Evolutionary conservation across 2,797 vertebrate genomes (phyloP), one percentile per base, ranked within the genome.

Genomic region (Poeciliopsis turneri): DNA sequence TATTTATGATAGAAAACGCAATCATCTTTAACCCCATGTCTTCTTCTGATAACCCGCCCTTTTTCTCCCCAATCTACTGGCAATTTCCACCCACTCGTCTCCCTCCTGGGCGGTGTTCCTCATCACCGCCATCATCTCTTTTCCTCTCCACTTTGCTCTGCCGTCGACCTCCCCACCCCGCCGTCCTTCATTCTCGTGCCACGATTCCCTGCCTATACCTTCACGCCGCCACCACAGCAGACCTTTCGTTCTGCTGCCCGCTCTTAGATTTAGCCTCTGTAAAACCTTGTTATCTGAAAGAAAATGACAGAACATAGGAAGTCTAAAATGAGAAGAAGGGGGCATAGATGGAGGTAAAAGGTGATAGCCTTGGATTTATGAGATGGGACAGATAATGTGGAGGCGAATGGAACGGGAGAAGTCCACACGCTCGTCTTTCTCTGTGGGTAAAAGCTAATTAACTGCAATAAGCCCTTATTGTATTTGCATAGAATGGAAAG

Each of bases 231-330:
- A 72, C 78, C 84, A 64, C 76, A 78, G 84, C 81, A 49, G 89
- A 82, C 87, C 88, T 85, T 74, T 55, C 59, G 16, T 86, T 86
- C 83, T 85, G 80, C 74, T 75, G 68, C 81, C 80, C 84, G 83
- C 39, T 28, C 84, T 86, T 83, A 45, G 36, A 79, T 85, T 86
- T 78, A 79, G 70, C 82, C 10, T 25, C 87, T 71, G 82, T 80
- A 69, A 84, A 92, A 76, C 61, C 74, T 87, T 88, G 85, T 89
- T 87, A 92, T 89, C 84, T 86, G 78, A 69, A 64, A 82, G 79
- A 84, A 78, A 84, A 59, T 23, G 76, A 79, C 33, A 73, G 71
- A 71, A 30, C 57, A 81, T 57, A 75, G 80, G 82, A 75, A 69
- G 77, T 70, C 61, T 53, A 64, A 79, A 69, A 49, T 43, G 77